A percentile compares a stretch with the other conserved stretches of the same genome.
Conservation (phyloP, 2,113 vertebrate genomes). For the Alectura lathami region DNA sequence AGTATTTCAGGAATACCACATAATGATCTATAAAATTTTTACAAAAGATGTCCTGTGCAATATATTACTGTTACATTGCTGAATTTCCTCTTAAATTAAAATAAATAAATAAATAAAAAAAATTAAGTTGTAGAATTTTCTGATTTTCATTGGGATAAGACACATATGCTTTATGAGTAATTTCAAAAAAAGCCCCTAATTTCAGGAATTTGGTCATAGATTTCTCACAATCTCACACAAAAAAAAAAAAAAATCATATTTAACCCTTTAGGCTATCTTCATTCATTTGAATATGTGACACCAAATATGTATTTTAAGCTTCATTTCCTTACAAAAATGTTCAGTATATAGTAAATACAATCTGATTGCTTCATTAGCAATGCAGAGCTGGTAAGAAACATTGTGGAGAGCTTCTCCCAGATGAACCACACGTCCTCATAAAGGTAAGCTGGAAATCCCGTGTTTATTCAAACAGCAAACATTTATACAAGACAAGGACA, state of each 20-base stretch:
- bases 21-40: not conserved
- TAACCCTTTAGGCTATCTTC: not conserved
- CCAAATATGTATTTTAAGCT: not conserved
- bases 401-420: too few relatives aligned
- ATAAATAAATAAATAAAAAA: not conserved
- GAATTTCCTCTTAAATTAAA: not conserved
- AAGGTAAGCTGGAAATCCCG: too few relatives aligned
- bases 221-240: too few relatives aligned
- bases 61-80: not conserved
- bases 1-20: not conserved
- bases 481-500: too few relatives aligned
- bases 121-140: not conserved
- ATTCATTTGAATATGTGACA: not conserved
- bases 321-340: not conserved
- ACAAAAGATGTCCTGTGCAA: not conserved
- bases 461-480: too few relatives aligned
- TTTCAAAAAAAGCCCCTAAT: not conserved
- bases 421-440: too few relatives aligned
- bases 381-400: accelerated
- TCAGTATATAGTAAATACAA: not conserved
- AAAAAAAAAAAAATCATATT: not conserved
- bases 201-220: not conserved
- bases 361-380: not conserved
- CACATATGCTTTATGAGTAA: not conserved
- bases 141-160: not conserved